Conservation (phyloP, 2,797 vertebrate genomes). For the Simalia tracyae region DNA sequence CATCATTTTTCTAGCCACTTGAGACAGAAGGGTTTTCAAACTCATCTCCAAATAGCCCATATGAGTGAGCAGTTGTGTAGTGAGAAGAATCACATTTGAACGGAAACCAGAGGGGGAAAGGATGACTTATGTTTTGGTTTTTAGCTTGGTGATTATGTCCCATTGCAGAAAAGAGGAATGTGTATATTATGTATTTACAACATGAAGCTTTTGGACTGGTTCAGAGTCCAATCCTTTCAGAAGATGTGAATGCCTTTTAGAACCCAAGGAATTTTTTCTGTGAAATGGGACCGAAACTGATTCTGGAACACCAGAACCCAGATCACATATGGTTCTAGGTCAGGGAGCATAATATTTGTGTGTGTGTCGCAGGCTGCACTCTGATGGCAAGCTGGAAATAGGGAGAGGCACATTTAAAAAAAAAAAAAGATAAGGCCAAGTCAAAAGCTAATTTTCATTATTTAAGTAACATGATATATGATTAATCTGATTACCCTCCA, state of each 20-base stretch:
- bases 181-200: background rate
- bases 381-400: background rate
- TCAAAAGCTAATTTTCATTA: background rate
- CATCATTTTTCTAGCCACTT: background rate
- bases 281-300: background rate
- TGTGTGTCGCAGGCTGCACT: background rate
- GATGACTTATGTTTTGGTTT: background rate
- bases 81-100: background rate
- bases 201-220: background rate
- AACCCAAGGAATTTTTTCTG: background rate
- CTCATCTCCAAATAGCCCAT: background rate
- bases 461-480: background rate
- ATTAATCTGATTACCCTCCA: no score
- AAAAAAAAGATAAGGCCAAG: background rate
- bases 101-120: background rate
- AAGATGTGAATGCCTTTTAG: background rate
- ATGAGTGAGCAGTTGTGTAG: background rate
- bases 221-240: background rate
- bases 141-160: background rate
- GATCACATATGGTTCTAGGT: background rate
- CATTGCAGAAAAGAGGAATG: background rate
- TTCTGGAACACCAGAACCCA: background rate
- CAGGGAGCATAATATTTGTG: background rate
- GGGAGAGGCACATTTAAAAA: background rate
- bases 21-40: background rate